Evolutionary conservation across 2,888 invertebrate species (phyloP), one percentile per base, ranked within the genome.

Genomic region (Lycia hirtaria): DNA sequence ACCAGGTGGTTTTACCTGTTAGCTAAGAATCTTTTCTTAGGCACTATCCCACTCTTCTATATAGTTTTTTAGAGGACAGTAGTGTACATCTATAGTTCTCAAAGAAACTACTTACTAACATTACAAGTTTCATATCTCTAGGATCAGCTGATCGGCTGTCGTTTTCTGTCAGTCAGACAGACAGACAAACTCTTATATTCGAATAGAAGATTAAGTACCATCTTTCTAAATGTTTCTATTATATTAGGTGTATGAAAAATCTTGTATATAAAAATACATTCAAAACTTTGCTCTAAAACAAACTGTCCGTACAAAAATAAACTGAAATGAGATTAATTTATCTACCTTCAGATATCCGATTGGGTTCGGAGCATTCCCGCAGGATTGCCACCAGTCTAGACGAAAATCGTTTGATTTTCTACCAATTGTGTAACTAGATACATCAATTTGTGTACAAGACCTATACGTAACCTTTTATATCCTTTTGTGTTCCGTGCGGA

Each of bases 311-410:
- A 63, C 72, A 79, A 78, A 83, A 83, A 81, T 78, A 83, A 75
- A 80, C 61, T 64, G 60, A 71, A 62, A 64, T 65, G 62, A 55
- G 75, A 75, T 78, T 80, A 83, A 85, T 81, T 82, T 80, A 81
- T 83, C 79, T 81, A 77, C 81, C 73, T 74, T 59, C 48, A 71
- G 80, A 73, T 71, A 71, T 69, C 65, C 64, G 66, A 74, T 77
- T 69, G 71, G 63, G 65, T 73, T 64, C 67, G 71, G 67, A 71
- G 65, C 62, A 62, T 73, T 78, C 82, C 80, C 32, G 20, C 62
- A 74, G 83, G 72, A 72, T 78, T 71, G 63, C 62, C 61, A 63
- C 47, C 40, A 73, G 82, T 83, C 85, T 84, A 85, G 85, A 85
- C 83, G 67, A 64, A 62, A 56, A 69, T 68, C 67, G 74, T 76